These are phyloP conservation scores for Heliangelus exortis DNA, from an alignment of 2,797 vertebrate genomes.

Conservation along the genomic window DNA sequence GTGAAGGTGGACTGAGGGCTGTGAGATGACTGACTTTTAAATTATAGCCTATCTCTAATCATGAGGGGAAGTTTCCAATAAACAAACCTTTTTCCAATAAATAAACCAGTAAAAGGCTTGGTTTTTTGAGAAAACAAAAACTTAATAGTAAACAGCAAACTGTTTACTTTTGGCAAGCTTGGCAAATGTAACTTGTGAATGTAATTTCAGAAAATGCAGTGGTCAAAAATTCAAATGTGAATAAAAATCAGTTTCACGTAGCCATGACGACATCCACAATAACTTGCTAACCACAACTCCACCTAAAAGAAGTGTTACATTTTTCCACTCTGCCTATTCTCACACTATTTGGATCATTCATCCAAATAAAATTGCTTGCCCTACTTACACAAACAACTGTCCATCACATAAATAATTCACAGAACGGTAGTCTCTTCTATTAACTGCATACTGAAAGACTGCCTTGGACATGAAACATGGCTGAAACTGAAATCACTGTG, in stretches of 20 bases:
- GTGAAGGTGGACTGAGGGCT: neutral
- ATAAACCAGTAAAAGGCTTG: neutral
- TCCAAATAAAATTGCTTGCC: neutral
- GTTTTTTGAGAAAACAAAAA: neutral
- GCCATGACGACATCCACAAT: neutral
- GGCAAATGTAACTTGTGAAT: no score
- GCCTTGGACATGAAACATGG: neutral
- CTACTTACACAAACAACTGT: neutral
- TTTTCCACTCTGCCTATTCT: neutral
- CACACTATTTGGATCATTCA: neutral
- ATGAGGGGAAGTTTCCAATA: neutral
- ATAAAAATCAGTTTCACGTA: fast-evolving
- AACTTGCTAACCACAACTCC: neutral
- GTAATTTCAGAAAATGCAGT: neutral
- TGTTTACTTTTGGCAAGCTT: neutral
- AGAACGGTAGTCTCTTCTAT: neutral
- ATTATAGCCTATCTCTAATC: neutral
- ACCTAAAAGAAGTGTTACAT: neutral
- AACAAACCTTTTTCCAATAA: neutral
- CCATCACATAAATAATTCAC: neutral
- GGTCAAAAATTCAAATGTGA: neutral
- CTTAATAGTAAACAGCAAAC: neutral
- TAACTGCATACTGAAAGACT: neutral
- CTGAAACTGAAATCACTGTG: neutral
- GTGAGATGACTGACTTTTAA: neutral